Base-by-base conservation (phyloP, 2,888 invertebrate genomes). In the Chrysomela aeneicollis region DNA sequence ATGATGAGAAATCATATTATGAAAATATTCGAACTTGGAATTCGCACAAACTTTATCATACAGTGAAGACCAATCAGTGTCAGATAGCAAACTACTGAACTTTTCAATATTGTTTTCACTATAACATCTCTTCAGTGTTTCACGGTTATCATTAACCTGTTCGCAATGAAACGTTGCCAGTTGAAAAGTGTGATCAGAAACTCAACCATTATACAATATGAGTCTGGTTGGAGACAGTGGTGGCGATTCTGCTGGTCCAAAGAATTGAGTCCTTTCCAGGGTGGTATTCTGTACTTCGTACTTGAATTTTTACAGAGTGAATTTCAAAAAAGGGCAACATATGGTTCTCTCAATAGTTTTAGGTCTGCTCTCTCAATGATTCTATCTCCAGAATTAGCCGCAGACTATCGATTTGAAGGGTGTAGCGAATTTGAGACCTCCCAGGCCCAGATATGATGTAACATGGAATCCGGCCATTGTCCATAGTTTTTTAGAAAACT, bases 1-100 rank as follows among this genome's bases (percentile, higher is more conserved):
- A 49, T 49, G 18, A 49, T 49, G 19, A 18, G 19, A 49, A 5
- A 49, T 4, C 15, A 10, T 6, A 6, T 49, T 49, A 49, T 49
- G 10, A 18, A 49, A 19, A 49, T 19, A 8, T 18, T 49, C 19
- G 10, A 19, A 49, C 49, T 49, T 49, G 19, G 19, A 49, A 49
- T 49, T 49, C 5, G 49, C 49, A 49, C 51, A 2, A 51, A 8
- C 21, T 51, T 2, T n/a, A 6, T 49, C 49, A 18, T 49, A 19
- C 49, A 49, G 1, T 49, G 19, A 49, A 49, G 49, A 49, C 49
- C 49, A 49, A 49, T 51, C 51, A 51, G 51, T 21, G 4, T 26
- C 26, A 8, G 9, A 21, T 2, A 51, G 22, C 12, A 51, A 51
- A 49, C 18, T 49, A 17, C 8, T 1, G 8, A 49, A 49, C 49